Percentiles rank a stretch among this genome's conserved stretches.
phyloP scores from a whole-genome alignment of 2,113 vertebrate species.

The Hystrix brachyura region DNA sequence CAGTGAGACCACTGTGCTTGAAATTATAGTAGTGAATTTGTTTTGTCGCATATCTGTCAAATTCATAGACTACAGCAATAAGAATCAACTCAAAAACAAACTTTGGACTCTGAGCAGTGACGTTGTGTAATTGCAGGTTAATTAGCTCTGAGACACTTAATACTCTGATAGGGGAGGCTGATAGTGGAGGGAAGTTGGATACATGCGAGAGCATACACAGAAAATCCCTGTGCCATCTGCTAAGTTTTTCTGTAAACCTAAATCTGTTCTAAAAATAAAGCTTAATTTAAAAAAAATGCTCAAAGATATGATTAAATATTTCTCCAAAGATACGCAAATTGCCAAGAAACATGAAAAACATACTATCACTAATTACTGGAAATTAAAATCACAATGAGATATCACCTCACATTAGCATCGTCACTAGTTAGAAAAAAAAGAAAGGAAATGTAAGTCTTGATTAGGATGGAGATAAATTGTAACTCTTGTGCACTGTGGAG shows the following conservation, averaged over 20 bases:
- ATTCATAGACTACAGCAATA: background rate
- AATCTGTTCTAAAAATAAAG: background rate
- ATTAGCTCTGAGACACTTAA: background rate
- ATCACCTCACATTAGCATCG: background rate
- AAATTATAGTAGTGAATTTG: background rate
- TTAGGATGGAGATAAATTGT: background rate
- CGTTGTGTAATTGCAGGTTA: background rate
- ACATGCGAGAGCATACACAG: too few relatives aligned
- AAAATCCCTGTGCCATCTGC: background rate
- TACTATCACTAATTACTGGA: background rate
- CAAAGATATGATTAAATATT: background rate
- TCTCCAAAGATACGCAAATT: background rate
- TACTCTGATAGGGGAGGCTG: background rate
- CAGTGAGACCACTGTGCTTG: background rate
- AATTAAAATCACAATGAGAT: background rate
- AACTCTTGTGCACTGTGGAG: background rate
- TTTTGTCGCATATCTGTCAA: background rate
- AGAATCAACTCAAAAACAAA: background rate
- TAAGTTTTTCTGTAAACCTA: background rate
- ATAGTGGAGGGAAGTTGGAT: rapidly evolving
- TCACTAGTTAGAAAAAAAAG: background rate
- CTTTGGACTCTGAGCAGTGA: background rate
- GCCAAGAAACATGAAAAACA: background rate
- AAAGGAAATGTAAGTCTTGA: background rate
- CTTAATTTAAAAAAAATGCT: background rate